Percentiles rank a stretch among this genome's conserved stretches.
phyloP scores from a whole-genome alignment of 2,797 vertebrate genomes.

The Sebastes oblongus region DNA sequence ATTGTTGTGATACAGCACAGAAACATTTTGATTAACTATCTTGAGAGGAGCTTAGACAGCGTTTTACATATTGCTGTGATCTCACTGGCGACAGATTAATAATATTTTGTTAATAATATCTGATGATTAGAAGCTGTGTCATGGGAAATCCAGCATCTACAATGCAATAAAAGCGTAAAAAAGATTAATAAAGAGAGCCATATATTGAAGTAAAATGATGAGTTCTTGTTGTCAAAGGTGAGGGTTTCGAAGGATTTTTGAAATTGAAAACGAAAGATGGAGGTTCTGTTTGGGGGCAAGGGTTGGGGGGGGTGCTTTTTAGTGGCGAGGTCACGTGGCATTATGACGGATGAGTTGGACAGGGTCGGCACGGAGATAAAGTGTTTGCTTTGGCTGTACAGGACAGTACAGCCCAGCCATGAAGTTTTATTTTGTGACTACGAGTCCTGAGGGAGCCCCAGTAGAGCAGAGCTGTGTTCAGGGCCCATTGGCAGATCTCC shows the following conservation, averaged over 20 bases:
- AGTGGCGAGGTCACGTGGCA: conserved; percentile 31
- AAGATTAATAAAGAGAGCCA: neutral
- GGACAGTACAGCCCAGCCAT: conserved; percentile 8
- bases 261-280: conserved; percentile 26
- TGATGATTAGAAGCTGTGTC: neutral
- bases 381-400: conserved; percentile 3
- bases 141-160: neutral
- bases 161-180: neutral
- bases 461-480: conserved; percentile 63
- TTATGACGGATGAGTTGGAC: neutral
- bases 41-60: neutral
- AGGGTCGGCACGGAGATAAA: conserved; percentile 30
- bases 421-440: conserved; percentile 50
- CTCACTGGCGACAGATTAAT: neutral
- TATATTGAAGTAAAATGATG: neutral
- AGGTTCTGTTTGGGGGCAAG: neutral
- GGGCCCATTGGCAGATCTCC: conserved; percentile 68
- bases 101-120: neutral
- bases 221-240: neutral
- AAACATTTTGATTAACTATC: neutral
- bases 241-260: neutral
- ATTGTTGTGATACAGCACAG: neutral
- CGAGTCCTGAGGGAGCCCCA: conserved; percentile 41
- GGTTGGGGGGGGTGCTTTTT: neutral
- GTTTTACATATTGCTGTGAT: neutral